Conservation (phyloP, 1,140 invertebrate species). For the Procambarus clarkii region DNA sequence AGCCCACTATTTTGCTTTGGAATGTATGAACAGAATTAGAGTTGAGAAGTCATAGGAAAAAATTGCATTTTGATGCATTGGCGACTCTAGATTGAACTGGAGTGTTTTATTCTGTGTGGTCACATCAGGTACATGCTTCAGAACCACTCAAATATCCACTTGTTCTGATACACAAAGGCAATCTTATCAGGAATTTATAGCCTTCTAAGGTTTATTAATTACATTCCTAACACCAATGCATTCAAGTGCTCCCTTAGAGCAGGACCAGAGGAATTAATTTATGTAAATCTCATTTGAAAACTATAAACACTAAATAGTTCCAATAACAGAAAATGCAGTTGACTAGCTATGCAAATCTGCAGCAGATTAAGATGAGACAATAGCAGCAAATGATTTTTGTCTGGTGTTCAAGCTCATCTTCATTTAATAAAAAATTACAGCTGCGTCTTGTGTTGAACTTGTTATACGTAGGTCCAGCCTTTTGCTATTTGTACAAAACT, state of each 20-base stretch:
- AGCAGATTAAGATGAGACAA: constrained; percentile 42
- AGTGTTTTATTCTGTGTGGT: constrained; percentile 10
- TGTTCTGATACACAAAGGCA: background rate
- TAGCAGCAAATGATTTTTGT: constrained; percentile 2
- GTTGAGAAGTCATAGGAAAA: constrained; percentile 3
- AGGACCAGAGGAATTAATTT: constrained; percentile 17
- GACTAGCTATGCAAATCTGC: constrained; percentile 61
- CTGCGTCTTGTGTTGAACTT: constrained; percentile 19
- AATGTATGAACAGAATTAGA: constrained; percentile 42
- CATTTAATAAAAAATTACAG: constrained; percentile 32
- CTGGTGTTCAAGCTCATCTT: constrained; percentile 6
- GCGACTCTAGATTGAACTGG: background rate
- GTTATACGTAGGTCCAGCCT: constrained; percentile 28
- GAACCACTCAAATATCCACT: background rate
- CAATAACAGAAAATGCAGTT: constrained; percentile 51
- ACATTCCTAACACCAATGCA: constrained; percentile 18
- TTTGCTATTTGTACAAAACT: constrained; percentile 53
- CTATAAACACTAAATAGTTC: background rate
- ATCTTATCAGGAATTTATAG: constrained; percentile 16
- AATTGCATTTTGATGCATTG: constrained; percentile 37
- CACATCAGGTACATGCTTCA: constrained; percentile 23
- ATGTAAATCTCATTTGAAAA: background rate
- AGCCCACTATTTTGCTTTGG: constrained; percentile 36
- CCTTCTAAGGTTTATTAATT: background rate
- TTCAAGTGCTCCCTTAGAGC: constrained; percentile 30